Evolutionary conservation across 2,888 invertebrate species (phyloP), one percentile per base, ranked within the genome.

Genomic region (Spodoptera littoralis): DNA sequence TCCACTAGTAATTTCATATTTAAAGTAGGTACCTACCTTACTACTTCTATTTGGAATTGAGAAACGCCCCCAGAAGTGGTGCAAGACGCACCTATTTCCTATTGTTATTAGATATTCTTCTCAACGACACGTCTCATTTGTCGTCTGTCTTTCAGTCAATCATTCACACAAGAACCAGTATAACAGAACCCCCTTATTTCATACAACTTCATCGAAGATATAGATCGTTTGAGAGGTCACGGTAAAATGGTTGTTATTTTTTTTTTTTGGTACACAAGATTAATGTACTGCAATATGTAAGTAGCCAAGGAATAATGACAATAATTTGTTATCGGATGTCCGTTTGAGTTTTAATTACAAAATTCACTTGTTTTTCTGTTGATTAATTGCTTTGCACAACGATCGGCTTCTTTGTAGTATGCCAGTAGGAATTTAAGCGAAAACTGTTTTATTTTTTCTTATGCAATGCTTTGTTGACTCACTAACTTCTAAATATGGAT

Each of bases 61-160:
- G 56, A 43, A 48, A 63, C 49, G 65, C 56, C 53, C 50, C 46
- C 59, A 13, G 46, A 64, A 56, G 45, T 70, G 65, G 54, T 53
- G 50, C 54, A 70, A 66, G 47, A 54, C 56, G 49, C 60, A 70
- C 70, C 68, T 66, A 47, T 36, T 50, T 73, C 36, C 60, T 56
- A 68, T 75, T 72, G 66, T 76, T 71, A 71, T 55, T 64, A 65
- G 72, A 72, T 67, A 69, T 76, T 79, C 70, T 69, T 68, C 50
- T 73, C 81, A 67, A 63, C 65, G 63, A 67, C 77, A 54, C 41
- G 67, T 75, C 76, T 75, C 78, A 87, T 87, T 84, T 84, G 80
- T 85, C 79, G 65, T 30, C 61, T 70, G 80, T 81, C 76, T 65
- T 56, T 58, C 59, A 49, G 62, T 60, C 69, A 69, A 75, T 71